phyloP scores from a whole-genome alignment of 2,797 vertebrate species.

The Staurois parvus region DNA sequence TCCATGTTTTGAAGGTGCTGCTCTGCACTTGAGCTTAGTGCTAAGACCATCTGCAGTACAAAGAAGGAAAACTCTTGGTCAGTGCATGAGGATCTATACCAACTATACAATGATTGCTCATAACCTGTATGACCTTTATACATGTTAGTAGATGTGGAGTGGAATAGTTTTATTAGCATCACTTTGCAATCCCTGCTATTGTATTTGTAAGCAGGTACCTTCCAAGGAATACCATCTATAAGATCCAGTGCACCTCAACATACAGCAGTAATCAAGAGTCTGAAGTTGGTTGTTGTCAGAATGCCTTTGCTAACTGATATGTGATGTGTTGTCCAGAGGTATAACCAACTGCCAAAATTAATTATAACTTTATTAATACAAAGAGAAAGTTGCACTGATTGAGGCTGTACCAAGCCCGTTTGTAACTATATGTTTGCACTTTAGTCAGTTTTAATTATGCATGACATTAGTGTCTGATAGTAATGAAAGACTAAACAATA shows the following conservation, averaged over 20 bases:
- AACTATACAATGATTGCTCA: conserved; percentile 19
- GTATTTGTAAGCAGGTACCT: conserved; percentile 9
- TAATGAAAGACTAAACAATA: conserved; percentile 65
- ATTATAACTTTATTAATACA: conserved; percentile 65
- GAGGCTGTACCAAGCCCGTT: conserved; percentile 64
- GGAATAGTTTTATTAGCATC: conserved; percentile 43
- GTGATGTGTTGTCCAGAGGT: conserved; percentile 10
- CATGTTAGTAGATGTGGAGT: conserved; percentile 28
- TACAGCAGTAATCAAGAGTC: background rate
- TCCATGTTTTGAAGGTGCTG: conserved; percentile 37
- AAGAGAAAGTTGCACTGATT: conserved; percentile 76
- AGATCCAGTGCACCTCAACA: conserved; percentile 10
- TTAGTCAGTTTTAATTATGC: conserved; percentile 74
- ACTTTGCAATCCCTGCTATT: conserved; percentile 29
- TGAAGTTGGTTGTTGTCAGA: background rate
- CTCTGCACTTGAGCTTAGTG: conserved; percentile 9
- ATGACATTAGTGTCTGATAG: conserved; percentile 68
- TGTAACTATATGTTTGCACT: conserved; percentile 76
- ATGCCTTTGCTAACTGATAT: conserved; percentile 22
- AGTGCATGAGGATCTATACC: conserved; percentile 55
- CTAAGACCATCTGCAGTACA: conserved; percentile 13
- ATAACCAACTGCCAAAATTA: conserved; percentile 35
- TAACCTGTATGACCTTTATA: conserved; percentile 36
- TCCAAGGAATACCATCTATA: conserved; percentile 10
- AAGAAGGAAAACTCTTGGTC: conserved; percentile 14